Evolutionary conservation across 2,888 invertebrate species (phyloP), one percentile per base, ranked within the genome.

Genomic region (Leptarthrus brevirostris): DNA sequence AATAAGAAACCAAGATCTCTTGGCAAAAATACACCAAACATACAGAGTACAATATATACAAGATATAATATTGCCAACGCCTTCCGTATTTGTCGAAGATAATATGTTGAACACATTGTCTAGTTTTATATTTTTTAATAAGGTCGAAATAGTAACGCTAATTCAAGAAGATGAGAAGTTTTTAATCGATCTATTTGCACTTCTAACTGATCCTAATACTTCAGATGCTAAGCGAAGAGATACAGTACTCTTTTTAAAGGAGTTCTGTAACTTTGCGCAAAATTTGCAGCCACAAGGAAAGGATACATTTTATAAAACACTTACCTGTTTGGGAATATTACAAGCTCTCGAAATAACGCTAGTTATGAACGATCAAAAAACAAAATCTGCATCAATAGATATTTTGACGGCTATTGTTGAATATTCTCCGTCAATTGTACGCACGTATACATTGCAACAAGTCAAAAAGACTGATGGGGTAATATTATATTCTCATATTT

Each of bases 61-160:
- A 83, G 99, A 99, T 87, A 97, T 98, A 80, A 98, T 99, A 81
- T 88, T 99, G 83, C 99, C 99, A 22, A 96, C 98, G 61, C 98
- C 99, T 10, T 97, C 97, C 79, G 95, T 99, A 80, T 99, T 98
- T 86, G 99, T 98, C 86, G 99, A 99, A 84, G 99, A 99, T 86
- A 99, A 98, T 85, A 92, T 98, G 91, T 89, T 99, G 78, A 97
- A 97, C 81, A 96, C 97, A 76, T 88, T 99, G 81, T 96, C 95
- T 84, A 98, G 97, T 88, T 98, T 98, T 89, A 96, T 99, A 86
- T 99, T 97, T 89, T 99, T 99, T 87, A 98, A 98, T 87, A 98
- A 99, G 88, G 96, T 98, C 83, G 98, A 99, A 89, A 99, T 99
- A 86, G 98, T 99, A 79, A 96, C 95, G 79, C 90, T 97, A 82